These are phyloP conservation scores for Tadarida brasiliensis DNA, from an alignment of 2,797 vertebrate genomes.

Conservation along the genomic window DNA sequence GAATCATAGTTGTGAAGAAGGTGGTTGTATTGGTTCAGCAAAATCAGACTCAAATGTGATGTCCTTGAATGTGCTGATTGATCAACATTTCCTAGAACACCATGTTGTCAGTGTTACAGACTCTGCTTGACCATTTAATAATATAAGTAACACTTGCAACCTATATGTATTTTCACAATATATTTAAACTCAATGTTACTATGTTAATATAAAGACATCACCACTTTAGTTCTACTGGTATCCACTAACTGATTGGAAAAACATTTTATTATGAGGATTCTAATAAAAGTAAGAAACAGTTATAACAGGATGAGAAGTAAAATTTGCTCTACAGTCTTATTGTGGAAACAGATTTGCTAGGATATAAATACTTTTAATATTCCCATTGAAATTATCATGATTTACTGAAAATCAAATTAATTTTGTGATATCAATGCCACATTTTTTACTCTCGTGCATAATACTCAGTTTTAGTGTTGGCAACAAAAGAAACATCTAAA, in stretches of 20 bases:
- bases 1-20: neutral
- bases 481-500: neutral
- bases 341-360: neutral
- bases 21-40: neutral
- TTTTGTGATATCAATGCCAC: neutral
- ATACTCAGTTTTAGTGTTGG: neutral
- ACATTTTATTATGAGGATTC: neutral
- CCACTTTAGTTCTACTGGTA: neutral
- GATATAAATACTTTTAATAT: neutral
- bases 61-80: neutral
- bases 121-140: neutral
- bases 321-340: neutral
- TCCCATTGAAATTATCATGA: slow-evolving; percentile 6
- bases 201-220: neutral
- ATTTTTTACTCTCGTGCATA: neutral
- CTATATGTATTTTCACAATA: neutral
- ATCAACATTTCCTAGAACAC: neutral
- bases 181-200: neutral
- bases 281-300: neutral
- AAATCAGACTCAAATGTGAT: accelerated
- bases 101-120: neutral
- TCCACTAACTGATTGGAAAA: neutral
- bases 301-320: neutral
- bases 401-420: slow-evolving; percentile 49
- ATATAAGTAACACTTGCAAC: neutral